phyloP scores from a whole-genome alignment of 2,113 vertebrate genomes.

The Crocuta crocuta region DNA sequence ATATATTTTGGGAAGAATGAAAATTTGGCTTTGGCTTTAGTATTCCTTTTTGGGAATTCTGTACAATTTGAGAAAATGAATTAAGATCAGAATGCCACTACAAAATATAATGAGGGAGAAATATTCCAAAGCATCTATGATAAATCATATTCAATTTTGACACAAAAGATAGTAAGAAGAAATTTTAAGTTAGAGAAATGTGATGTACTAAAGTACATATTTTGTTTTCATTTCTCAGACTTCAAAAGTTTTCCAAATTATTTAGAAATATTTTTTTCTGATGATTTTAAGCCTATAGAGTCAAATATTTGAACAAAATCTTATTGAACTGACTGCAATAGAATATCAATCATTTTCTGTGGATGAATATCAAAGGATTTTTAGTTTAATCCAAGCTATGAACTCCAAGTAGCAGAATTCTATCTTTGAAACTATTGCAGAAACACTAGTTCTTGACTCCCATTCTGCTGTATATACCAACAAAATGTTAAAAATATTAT shows the following conservation, averaged over 20 bases:
- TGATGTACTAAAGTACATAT: background rate
- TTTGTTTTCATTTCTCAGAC: background rate
- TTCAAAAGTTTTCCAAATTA: background rate
- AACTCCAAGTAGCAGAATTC: background rate
- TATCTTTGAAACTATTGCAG: background rate
- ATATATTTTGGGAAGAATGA: background rate
- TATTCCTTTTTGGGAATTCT: background rate
- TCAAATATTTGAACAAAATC: background rate
- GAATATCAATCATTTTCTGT: background rate
- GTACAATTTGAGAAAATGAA: background rate
- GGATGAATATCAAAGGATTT: background rate
- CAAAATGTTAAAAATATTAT: background rate
- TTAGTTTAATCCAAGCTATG: background rate
- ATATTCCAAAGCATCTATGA: background rate
- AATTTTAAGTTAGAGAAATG: background rate
- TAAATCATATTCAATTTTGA: conserved; percentile 11
- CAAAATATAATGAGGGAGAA: background rate
- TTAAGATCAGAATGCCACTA: background rate
- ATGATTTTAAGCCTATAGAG: background rate
- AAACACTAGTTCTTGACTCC: background rate
- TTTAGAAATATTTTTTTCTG: background rate
- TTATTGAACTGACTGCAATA: background rate
- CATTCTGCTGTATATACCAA: background rate
- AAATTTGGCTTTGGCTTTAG: background rate
- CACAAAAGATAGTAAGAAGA: background rate